Percentiles rank a stretch among this genome's conserved stretches.
phyloP scores from a whole-genome alignment of 2,797 vertebrate species.

The Thunnus albacares region DNA sequence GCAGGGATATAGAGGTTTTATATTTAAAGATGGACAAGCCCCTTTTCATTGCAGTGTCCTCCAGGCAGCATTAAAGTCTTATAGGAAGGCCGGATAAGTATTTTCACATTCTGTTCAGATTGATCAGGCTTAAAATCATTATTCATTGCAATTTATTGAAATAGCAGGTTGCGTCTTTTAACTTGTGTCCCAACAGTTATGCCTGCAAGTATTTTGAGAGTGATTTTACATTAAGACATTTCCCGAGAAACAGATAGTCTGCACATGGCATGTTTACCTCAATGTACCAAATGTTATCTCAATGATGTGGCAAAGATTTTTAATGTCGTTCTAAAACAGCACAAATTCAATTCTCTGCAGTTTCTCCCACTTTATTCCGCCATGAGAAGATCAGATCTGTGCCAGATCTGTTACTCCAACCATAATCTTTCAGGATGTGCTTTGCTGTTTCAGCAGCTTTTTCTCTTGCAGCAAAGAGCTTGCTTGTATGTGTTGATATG shows the following conservation, averaged over 20 bases:
- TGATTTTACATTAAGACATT: constrained; percentile 15
- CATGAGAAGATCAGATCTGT: constrained; percentile 38
- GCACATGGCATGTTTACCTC: constrained; percentile 1
- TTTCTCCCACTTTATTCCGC: constrained; percentile 22
- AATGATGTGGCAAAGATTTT: constrained; percentile 22
- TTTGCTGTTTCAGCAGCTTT: constrained; percentile 43
- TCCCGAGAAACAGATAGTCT: background rate
- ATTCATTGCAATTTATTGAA: constrained; percentile 32
- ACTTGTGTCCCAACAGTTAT: constrained; percentile 8
- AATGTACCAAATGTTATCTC: constrained; percentile 7
- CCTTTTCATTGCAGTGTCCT: constrained; percentile 48
- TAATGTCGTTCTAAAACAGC: constrained; percentile 24
- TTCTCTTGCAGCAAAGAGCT: constrained; percentile 27
- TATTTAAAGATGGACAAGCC: constrained; percentile 35
- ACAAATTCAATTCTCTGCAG: constrained; percentile 5
- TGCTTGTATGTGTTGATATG: constrained; percentile 1
- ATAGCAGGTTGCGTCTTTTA: constrained; percentile 16
- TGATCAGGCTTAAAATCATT: constrained; percentile 33
- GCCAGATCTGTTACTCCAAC: constrained; percentile 53
- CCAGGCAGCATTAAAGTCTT: constrained; percentile 36
- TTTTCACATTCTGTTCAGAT: constrained; percentile 34
- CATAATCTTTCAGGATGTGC: constrained; percentile 49
- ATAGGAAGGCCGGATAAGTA: constrained; percentile 36
- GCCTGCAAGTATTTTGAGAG: constrained; percentile 11
- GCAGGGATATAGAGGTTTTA: constrained; percentile 53